Percentiles rank a stretch among this genome's conserved stretches.
Conservation (phyloP, 2,888 invertebrate species). For the Nowickia ferox region DNA sequence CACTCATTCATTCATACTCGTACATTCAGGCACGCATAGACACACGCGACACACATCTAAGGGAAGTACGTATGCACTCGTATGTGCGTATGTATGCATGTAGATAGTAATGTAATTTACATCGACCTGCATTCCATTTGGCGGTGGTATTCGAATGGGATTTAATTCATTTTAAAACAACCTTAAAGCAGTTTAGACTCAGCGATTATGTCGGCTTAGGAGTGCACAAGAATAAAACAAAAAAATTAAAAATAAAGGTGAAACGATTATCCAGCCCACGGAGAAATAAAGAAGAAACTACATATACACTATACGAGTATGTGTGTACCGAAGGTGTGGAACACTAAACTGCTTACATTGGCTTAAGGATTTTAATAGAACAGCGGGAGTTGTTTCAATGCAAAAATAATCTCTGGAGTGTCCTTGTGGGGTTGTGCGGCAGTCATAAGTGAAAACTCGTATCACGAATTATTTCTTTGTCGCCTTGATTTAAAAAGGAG, state of each 20-base stretch:
- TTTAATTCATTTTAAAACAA: slow-evolving; percentile 67
- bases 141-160: slow-evolving; percentile 54
- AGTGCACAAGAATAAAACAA: slow-evolving; percentile 33
- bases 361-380: slow-evolving; percentile 37
- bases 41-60: neutral
- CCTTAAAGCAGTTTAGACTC: slow-evolving; percentile 65
- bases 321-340: neutral
- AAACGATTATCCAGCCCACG: slow-evolving; percentile 65
- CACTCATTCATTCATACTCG: slow-evolving; percentile 31
- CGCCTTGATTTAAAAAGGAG: neutral
- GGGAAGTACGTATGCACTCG: neutral
- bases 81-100: neutral
- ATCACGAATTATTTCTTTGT: slow-evolving; percentile 15
- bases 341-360: slow-evolving; percentile 50
- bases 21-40: slow-evolving; percentile 7
- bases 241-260: slow-evolving; percentile 19
- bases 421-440: neutral
- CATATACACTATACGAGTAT: neutral
- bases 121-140: slow-evolving; percentile 53
- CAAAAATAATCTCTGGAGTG: slow-evolving; percentile 2
- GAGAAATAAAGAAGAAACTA: slow-evolving; percentile 7
- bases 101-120: neutral
- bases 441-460: neutral
- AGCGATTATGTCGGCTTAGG: slow-evolving; percentile 68
- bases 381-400: slow-evolving; percentile 21